phyloP scores from a whole-genome alignment of 2,113 vertebrate genomes.

The Hucho hucho region DNA sequence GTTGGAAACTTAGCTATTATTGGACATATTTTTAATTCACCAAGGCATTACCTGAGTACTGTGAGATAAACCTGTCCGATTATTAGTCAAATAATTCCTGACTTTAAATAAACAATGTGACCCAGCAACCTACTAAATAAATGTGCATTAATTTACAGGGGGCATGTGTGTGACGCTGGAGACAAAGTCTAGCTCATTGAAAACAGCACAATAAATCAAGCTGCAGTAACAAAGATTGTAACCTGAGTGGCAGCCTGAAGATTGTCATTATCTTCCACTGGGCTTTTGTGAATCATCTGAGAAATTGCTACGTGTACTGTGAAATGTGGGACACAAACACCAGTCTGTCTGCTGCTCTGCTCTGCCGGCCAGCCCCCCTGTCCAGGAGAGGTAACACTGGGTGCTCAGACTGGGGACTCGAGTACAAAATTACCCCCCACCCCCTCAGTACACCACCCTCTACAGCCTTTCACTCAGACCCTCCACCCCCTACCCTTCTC shows the following conservation, averaged over 20 bases:
- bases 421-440: slow-evolving; percentile 53
- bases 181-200: slow-evolving; percentile 7
- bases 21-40: no score
- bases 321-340: slow-evolving; percentile 66
- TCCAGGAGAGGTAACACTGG: slow-evolving; percentile 57
- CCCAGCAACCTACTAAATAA: no score
- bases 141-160: no score
- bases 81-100: not conserved
- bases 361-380: not conserved
- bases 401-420: slow-evolving; percentile 46
- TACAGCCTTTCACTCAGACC: not conserved
- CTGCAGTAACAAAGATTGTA: slow-evolving; percentile 41
- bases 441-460: slow-evolving; percentile 5
- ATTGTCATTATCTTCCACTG: slow-evolving; percentile 56
- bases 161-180: slow-evolving; percentile 24
- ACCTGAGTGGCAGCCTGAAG: slow-evolving; percentile 50
- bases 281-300: slow-evolving; percentile 59
- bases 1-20: no score
- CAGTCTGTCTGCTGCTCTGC: slow-evolving; percentile 53
- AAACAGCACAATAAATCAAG: slow-evolving; percentile 39
- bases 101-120: not conserved
- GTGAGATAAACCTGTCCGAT: no score
- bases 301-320: slow-evolving; percentile 63
- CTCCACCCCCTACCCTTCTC: slow-evolving; percentile 33
- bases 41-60: no score